These are phyloP conservation scores for Melanotaenia maccullochi DNA, from an alignment of 2,797 vertebrate genomes.

Conservation along the genomic window DNA sequence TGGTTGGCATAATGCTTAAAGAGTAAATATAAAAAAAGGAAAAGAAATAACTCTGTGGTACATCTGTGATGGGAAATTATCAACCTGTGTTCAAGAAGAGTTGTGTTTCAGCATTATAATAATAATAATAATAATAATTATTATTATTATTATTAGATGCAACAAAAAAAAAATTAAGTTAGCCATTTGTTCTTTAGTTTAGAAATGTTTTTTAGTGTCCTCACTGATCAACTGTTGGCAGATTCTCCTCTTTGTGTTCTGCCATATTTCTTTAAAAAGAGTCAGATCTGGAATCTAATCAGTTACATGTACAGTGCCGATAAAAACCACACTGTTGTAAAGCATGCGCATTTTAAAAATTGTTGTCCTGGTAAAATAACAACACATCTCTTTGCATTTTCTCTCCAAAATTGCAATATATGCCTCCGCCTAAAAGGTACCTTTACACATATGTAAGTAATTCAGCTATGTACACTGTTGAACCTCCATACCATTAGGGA, in stretches of 20 bases:
- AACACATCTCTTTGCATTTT: too few relatives aligned
- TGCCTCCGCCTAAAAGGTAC: neutral
- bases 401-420: neutral
- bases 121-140: too few relatives aligned
- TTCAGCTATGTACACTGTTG: neutral
- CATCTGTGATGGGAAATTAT: neutral
- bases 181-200: neutral
- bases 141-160: neutral
- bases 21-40: slow-evolving; percentile 13
- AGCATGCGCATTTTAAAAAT: neutral
- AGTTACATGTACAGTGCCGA: neutral
- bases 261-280: neutral
- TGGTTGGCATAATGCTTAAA: slow-evolving; percentile 10
- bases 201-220: neutral
- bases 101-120: neutral
- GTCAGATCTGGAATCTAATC: neutral
- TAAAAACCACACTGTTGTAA: neutral
- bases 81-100: neutral
- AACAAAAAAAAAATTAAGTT: neutral
- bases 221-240: neutral
- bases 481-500: neutral
- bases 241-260: neutral
- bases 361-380: too few relatives aligned
- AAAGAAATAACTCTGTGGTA: slow-evolving; percentile 3
- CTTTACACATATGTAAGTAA: neutral